Percentiles rank a stretch among this genome's conserved stretches.
Evolutionary conservation across 2,888 invertebrate genomes (phyloP).

Genomic region (Anorthoa munda): DNA sequence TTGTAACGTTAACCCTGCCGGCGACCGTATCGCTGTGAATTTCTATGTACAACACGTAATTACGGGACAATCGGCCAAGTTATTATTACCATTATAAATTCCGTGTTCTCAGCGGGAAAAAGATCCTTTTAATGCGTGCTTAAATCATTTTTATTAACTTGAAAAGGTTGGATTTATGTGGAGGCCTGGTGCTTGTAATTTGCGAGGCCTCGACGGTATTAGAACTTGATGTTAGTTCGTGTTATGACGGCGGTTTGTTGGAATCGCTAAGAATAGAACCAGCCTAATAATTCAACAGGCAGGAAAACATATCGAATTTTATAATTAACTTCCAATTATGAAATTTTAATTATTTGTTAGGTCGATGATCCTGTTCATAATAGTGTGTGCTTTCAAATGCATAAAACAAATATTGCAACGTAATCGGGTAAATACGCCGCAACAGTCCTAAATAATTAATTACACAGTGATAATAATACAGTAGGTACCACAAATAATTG

Average conservation of each 20-base stretch:
- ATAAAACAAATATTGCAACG: constrained; percentile 2
- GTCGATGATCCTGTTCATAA: constrained; percentile 4
- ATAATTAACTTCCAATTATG: not conserved
- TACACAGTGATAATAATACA: constrained; percentile 2
- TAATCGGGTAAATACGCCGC: not conserved
- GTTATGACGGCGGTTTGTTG: constrained; percentile 38
- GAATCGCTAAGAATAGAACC: constrained; percentile 22
- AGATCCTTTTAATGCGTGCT: constrained; percentile 87
- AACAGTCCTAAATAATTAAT: constrained; percentile 12
- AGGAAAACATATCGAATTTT: not conserved
- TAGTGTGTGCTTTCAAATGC: not conserved
- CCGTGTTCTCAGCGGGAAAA: constrained; percentile 81
- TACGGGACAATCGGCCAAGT: constrained; percentile 81
- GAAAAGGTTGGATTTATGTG: constrained; percentile 88
- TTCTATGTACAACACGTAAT: constrained; percentile 72
- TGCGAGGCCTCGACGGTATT: constrained; percentile 78
- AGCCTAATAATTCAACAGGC: not conserved
- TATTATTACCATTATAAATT: constrained; percentile 87
- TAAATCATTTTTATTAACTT: constrained; percentile 90
- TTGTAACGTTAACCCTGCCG: constrained; percentile 42
- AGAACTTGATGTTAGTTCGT: constrained; percentile 68
- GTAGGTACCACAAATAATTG: not conserved
- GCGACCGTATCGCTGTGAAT: constrained; percentile 52
- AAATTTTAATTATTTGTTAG: not conserved
- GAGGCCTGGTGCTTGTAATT: constrained; percentile 82